A percentile compares a stretch with the other conserved stretches of the same genome.
Conservation (phyloP, 2,888 invertebrate species). For the Drosophila kanekoi region DNA sequence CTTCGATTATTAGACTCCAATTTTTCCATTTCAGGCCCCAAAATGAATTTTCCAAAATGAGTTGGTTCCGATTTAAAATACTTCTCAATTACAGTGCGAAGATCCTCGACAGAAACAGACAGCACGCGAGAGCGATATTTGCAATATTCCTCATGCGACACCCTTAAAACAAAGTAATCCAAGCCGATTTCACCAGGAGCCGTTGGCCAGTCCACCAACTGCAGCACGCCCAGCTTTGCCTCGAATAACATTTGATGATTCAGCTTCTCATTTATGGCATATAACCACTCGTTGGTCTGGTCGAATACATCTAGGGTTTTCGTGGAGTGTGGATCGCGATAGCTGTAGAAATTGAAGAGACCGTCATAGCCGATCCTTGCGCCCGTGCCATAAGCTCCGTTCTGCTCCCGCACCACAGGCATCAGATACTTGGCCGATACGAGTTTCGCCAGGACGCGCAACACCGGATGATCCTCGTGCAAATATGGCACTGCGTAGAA, state of each 20-base stretch:
- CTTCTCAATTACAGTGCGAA: conserved; percentile 89
- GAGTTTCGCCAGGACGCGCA: conserved; percentile 91
- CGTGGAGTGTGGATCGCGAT: conserved; percentile 94
- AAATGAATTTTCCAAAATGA: conserved; percentile 89
- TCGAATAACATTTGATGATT: conserved; percentile 91
- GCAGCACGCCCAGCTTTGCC: conserved; percentile 95
- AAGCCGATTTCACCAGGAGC: conserved; percentile 93
- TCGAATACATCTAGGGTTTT: conserved; percentile 93
- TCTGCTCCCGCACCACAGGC: conserved; percentile 94
- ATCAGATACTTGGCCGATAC: conserved; percentile 93
- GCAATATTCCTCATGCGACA: conserved; percentile 92
- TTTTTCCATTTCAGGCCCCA: conserved; percentile 88
- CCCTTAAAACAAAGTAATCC: conserved; percentile 90
- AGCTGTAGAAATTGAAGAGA: conserved; percentile 93
- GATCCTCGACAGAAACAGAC: conserved; percentile 89
- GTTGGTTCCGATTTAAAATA: conserved; percentile 87
- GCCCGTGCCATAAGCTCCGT: conserved; percentile 97
- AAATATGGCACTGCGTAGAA: conserved; percentile 92
- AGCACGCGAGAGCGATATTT: conserved; percentile 91
- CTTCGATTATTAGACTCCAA: background rate
- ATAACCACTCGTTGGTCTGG: conserved; percentile 90
- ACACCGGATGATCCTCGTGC: conserved; percentile 90
- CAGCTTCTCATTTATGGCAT: conserved; percentile 87
- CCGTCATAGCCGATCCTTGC: conserved; percentile 90
- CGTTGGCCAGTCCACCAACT: conserved; percentile 93